phyloP scores from a whole-genome alignment of 2,888 invertebrate genomes.

The Drosophila meridiana region DNA sequence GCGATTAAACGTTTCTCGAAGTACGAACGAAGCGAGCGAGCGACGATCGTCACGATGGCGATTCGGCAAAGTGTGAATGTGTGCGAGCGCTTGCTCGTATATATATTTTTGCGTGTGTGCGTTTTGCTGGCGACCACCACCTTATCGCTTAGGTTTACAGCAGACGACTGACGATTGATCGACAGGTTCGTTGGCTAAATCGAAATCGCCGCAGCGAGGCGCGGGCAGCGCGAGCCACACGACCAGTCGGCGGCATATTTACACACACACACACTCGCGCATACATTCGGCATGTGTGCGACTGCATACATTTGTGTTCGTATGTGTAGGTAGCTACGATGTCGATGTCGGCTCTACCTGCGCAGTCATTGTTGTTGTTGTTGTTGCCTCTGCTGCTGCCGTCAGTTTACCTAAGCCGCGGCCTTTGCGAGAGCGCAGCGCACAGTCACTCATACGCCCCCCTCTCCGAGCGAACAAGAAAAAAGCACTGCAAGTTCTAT shows the following conservation, averaged over 20 bases:
- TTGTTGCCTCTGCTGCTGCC: slow-evolving; percentile 22
- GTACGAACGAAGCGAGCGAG: slow-evolving; percentile 45
- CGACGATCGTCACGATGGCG: slow-evolving; percentile 44
- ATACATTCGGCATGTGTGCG: not conserved
- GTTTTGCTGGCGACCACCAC: slow-evolving; percentile 55
- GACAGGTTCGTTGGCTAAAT: slow-evolving; percentile 83
- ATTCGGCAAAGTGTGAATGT: slow-evolving; percentile 33
- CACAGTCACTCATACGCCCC: slow-evolving; percentile 72
- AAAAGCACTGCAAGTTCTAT: slow-evolving; percentile 51
- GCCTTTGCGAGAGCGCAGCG: slow-evolving; percentile 53
- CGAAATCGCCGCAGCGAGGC: slow-evolving; percentile 80
- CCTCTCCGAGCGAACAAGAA: slow-evolving; percentile 19
- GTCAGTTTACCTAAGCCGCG: slow-evolving; percentile 54
- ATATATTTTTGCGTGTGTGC: slow-evolving; percentile 5
- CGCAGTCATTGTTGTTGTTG: slow-evolving; percentile 22
- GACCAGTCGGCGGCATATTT: slow-evolving; percentile 65
- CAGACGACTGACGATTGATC: slow-evolving; percentile 84
- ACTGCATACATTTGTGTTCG: slow-evolving; percentile 10
- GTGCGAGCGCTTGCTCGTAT: slow-evolving; percentile 8
- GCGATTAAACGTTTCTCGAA: slow-evolving; percentile 81
- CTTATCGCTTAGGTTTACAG: slow-evolving; percentile 81
- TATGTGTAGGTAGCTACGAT: slow-evolving; percentile 49
- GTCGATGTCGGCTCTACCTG: slow-evolving; percentile 47
- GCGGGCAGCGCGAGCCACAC: slow-evolving; percentile 74
- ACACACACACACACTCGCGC: slow-evolving; percentile 43